These are phyloP conservation scores for Colius striatus DNA, from an alignment of 2,113 vertebrate genomes.

Conservation along the genomic window DNA sequence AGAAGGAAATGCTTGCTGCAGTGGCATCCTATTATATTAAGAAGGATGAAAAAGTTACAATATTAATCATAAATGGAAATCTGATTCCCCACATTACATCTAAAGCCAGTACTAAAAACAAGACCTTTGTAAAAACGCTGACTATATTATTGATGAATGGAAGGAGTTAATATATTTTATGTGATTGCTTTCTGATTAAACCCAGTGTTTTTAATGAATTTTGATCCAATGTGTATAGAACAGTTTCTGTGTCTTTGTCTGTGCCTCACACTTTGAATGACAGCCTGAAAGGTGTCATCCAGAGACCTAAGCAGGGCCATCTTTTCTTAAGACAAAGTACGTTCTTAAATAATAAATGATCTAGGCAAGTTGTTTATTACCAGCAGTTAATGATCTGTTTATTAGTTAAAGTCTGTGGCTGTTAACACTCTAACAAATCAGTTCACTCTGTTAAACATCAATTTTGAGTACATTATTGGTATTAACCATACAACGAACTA, in stretches of 20 bases:
- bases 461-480: conserved; percentile 75
- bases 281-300: conserved; percentile 42
- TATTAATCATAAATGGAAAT: neutral
- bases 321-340: conserved; percentile 53
- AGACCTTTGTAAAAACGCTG: neutral
- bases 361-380: conserved; percentile 80
- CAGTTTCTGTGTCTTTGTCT: neutral
- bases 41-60: neutral
- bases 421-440: conserved; percentile 72
- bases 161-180: neutral
- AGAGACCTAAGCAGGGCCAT: neutral
- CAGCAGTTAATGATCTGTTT: conserved; percentile 77
- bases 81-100: neutral
- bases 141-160: neutral
- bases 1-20: neutral
- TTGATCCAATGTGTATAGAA: neutral
- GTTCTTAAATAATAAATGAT: conserved; percentile 78
- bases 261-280: neutral
- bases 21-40: neutral
- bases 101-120: neutral
- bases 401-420: conserved; percentile 74
- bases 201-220: neutral
- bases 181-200: neutral
- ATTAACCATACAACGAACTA: conserved; percentile 72
- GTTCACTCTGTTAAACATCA: conserved; percentile 78